These are phyloP conservation scores for Gymnodraco acuticeps DNA, from an alignment of 2,797 vertebrate species.

Conservation along the genomic window DNA sequence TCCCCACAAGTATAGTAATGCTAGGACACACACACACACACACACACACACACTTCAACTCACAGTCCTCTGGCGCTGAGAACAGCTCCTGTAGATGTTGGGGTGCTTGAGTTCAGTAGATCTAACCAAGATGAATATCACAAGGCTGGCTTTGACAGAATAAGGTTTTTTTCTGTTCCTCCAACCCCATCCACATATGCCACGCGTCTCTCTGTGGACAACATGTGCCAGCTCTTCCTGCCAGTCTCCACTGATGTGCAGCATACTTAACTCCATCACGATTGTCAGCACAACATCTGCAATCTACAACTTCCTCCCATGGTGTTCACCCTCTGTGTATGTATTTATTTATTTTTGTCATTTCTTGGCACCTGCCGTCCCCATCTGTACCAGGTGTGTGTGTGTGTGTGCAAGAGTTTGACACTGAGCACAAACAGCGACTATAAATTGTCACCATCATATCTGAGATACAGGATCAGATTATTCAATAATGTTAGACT, in stretches of 20 bases:
- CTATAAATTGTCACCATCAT: too few relatives aligned
- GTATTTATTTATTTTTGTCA: constrained; percentile 11
- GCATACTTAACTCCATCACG: constrained; percentile 60
- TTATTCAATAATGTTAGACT: too few relatives aligned
- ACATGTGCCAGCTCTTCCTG: constrained; percentile 60
- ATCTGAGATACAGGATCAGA: too few relatives aligned
- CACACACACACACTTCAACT: constrained; percentile 1
- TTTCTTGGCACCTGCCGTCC: constrained; percentile 30
- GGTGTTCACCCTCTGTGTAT: constrained; percentile 29
- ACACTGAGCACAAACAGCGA: constrained; percentile 11
- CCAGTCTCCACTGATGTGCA: constrained; percentile 56
- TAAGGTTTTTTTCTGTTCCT: constrained; percentile 60
- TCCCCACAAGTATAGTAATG: too few relatives aligned
- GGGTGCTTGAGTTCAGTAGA: constrained; percentile 31
- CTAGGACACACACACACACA: neutral
- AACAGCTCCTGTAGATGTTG: constrained; percentile 25
- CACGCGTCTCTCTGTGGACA: constrained; percentile 50
- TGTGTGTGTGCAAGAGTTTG: constrained; percentile 24
- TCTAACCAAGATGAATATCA: constrained; percentile 56
- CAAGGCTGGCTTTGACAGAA: constrained; percentile 51
- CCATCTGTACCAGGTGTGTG: constrained; percentile 28
- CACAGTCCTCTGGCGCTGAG: constrained; percentile 26
- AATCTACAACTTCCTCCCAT: constrained; percentile 51
- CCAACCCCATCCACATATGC: constrained; percentile 47
- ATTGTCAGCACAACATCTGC: constrained; percentile 64